These are phyloP conservation scores for Ips nitidus DNA, from an alignment of 1,140 invertebrate species.

Conservation along the genomic window DNA sequence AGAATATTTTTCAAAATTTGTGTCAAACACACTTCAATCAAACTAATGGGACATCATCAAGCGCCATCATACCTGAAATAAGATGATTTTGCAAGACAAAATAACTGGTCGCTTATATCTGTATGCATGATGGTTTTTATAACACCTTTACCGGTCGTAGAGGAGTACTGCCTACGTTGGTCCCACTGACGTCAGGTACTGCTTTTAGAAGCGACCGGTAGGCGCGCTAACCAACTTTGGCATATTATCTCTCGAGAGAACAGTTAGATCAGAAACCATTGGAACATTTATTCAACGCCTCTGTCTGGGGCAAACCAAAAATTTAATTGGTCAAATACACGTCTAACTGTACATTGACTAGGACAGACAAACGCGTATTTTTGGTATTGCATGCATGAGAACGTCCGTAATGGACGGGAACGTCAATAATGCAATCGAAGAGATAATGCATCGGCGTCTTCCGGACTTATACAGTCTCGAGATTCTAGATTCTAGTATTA, in stretches of 20 bases:
- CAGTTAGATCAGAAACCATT: constrained; percentile 16
- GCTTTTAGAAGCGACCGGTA: constrained; percentile 21
- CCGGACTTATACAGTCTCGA: too few relatives aligned
- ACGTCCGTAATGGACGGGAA: too few relatives aligned
- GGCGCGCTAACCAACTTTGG: constrained; percentile 24
- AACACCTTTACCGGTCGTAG: constrained; percentile 19
- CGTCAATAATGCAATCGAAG: neutral
- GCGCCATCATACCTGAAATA: neutral
- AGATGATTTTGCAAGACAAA: constrained; percentile 9
- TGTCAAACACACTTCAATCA: too few relatives aligned
- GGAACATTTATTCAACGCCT: constrained; percentile 22
- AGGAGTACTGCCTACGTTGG: constrained; percentile 19
- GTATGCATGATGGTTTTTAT: constrained; percentile 10
- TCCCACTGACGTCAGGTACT: constrained; percentile 15
- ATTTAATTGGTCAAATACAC: constrained; percentile 14
- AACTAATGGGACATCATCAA: neutral
- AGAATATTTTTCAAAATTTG: too few relatives aligned
- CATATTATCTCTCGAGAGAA: constrained; percentile 11
- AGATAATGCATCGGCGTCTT: too few relatives aligned
- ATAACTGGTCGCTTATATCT: constrained; percentile 17
- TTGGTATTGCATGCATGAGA: neutral
- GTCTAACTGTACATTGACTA: neutral
- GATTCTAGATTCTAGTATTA: too few relatives aligned
- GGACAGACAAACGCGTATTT: neutral
- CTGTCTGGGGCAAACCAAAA: constrained; percentile 6